Evolutionary conservation across 2,113 vertebrate species (phyloP), one percentile per base, ranked within the genome.

Genomic region (Baryphthengus martii): DNA sequence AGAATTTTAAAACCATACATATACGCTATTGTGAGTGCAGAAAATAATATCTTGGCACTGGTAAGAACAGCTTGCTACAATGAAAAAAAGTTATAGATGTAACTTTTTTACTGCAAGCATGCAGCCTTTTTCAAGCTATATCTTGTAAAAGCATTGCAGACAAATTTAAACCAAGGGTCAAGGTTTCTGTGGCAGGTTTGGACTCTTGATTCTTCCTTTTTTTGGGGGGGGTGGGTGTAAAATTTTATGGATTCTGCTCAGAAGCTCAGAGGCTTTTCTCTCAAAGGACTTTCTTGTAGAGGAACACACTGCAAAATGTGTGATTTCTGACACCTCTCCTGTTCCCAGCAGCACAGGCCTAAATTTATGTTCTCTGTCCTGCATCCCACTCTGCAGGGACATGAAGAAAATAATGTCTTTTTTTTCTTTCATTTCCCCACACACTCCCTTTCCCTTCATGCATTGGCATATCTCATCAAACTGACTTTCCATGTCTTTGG

Each of bases 311-410:
- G 93, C 74, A 93, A 97, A 97, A 98, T 82, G 97, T 98, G 97
- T 98, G 97, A 98, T 97, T 98, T 98, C 96, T 98, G 96, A 98
- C 97, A 97, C 98, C 97, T 98, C 92, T 95, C 86, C 90, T 97
- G 87, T 97, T 98, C 96, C 94, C 95, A 95, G 78, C 78, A 95
- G 75, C 72, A 74, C 94, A 83, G 83, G 94, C 95, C 92, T 96
- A 93, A 97, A 97, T 97, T 97, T 97, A 97, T 96, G 95, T 93
- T 97, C 78, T 89, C 92, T 93, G 87, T 97, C 94, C 94, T 96
- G 91, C 96, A 96, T 97, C 93, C 75, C 89, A 63, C 90, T 97
- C 97, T 97, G 61, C 52, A 94, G 97, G 93, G 97, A 96, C 44
- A 93, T 0, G 85, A 95, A 93, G 88, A 95, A 96, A 92, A 93